Percentiles rank a stretch among this genome's conserved stretches.
Evolutionary conservation across 2,113 vertebrate genomes (phyloP).

Genomic region (Montifringilla adamsi): DNA sequence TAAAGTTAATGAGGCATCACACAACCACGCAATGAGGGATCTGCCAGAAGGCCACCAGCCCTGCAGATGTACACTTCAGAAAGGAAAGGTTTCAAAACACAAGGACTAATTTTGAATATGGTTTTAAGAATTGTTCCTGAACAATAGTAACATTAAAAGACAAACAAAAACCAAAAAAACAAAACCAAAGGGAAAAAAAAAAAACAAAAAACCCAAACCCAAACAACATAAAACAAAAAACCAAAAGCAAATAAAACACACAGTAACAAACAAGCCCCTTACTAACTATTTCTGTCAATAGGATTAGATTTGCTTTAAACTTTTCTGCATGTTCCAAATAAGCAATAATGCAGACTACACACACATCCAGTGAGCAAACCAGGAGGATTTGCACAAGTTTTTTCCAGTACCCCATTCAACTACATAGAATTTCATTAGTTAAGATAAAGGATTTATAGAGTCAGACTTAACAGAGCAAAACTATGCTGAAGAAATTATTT

Average conservation of each 20-base stretch:
- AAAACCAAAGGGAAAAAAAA: background rate
- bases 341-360: background rate
- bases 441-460: background rate
- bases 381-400: background rate
- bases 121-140: background rate
- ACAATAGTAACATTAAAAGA: background rate
- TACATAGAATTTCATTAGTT: background rate
- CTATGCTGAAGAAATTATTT: background rate
- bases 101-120: background rate
- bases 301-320: background rate
- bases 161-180: background rate
- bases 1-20: background rate
- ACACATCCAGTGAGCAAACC: background rate
- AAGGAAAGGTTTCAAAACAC: background rate
- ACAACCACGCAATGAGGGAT: background rate
- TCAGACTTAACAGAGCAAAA: background rate
- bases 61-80: background rate
- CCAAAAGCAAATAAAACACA: background rate
- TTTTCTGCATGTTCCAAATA: background rate
- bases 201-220: background rate
- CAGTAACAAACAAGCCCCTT: background rate
- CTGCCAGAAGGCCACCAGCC: background rate
- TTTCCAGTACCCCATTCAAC: background rate
- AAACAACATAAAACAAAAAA: background rate
- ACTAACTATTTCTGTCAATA: background rate